A percentile compares a stretch with the other conserved stretches of the same genome.
Evolutionary conservation across 2,113 vertebrate species (phyloP).

Genomic region (Ptychochromis oligacanthus): DNA sequence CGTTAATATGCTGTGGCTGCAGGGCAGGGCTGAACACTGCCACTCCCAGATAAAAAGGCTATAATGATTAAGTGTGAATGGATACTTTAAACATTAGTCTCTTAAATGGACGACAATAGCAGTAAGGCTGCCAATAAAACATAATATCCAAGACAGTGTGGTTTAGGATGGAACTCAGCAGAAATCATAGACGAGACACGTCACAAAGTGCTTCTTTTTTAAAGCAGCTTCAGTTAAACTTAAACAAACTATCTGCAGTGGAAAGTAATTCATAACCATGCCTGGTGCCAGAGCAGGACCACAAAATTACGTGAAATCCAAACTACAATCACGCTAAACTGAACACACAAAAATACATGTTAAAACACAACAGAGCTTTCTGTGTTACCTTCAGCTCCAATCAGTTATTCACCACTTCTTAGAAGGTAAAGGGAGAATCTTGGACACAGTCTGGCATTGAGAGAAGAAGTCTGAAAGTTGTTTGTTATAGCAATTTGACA

Average conservation of each 20-base stretch:
- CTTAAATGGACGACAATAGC: conserved; percentile 20
- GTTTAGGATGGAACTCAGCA: conserved; percentile 41
- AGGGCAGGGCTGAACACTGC: conserved; percentile 51
- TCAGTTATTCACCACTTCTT: neutral
- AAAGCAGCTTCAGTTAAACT: conserved; percentile 46
- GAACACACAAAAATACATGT: conserved; percentile 16
- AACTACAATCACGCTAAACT: conserved; percentile 18
- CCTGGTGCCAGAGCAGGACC: conserved; percentile 22
- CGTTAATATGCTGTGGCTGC: conserved; percentile 41
- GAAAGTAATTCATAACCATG: conserved; percentile 48
- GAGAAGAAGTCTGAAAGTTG: neutral
- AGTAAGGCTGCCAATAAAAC: conserved; percentile 43
- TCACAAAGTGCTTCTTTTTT: conserved; percentile 20
- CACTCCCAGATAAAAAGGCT: conserved; percentile 41
- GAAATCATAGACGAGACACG: conserved; percentile 37
- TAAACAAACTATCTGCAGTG: conserved; percentile 56
- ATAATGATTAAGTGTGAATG: conserved; percentile 55
- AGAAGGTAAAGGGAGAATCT: neutral
- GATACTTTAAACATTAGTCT: conserved; percentile 40
- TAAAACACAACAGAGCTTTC: neutral
- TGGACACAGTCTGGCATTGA: neutral
- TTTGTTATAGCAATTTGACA: neutral
- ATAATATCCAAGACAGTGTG: conserved; percentile 47
- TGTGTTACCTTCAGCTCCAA: neutral
- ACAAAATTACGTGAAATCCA: conserved; percentile 49